Evolutionary conservation across 2,113 vertebrate species (phyloP).

Genomic region (Melanerpes formicivorus): DNA sequence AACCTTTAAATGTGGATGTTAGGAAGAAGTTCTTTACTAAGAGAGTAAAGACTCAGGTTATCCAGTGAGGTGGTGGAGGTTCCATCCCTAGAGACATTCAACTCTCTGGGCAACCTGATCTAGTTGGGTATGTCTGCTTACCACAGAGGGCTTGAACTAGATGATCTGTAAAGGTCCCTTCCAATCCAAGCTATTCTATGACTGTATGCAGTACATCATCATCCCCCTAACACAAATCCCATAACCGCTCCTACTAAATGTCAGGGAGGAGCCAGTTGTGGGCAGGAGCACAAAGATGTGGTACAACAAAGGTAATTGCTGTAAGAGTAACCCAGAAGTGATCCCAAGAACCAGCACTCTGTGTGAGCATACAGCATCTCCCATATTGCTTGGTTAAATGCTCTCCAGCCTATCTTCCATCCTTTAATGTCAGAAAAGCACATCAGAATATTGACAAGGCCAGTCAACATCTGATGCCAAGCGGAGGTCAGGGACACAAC

Average conservation of each 20-base stretch:
- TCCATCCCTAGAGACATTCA: too few species aligned
- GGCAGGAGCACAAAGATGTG: not conserved
- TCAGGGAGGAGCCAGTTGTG: not conserved
- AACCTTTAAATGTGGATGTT: too few species aligned
- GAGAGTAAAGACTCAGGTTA: too few species aligned
- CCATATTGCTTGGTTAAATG: not conserved
- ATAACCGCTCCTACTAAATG: not conserved
- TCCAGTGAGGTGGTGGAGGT: too few species aligned
- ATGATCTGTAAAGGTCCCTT: too few species aligned
- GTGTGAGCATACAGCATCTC: not conserved
- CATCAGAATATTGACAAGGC: conserved; percentile 16
- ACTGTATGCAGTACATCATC: too few species aligned
- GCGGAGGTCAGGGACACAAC: not conserved
- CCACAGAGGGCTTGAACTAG: too few species aligned
- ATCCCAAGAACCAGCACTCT: not conserved
- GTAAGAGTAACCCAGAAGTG: not conserved
- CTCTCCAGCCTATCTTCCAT: not conserved
- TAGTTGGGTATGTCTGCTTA: too few species aligned
- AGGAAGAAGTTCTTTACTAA: too few species aligned
- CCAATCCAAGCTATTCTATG: too few species aligned
- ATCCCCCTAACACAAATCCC: not conserved
- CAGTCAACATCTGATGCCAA: not conserved
- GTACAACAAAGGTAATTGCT: not conserved
- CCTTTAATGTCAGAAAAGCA: conserved; percentile 11
- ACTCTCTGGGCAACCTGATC: too few species aligned